Evolutionary conservation across 2,113 vertebrate genomes (phyloP).

Genomic region (Seriola rivoliana): DNA sequence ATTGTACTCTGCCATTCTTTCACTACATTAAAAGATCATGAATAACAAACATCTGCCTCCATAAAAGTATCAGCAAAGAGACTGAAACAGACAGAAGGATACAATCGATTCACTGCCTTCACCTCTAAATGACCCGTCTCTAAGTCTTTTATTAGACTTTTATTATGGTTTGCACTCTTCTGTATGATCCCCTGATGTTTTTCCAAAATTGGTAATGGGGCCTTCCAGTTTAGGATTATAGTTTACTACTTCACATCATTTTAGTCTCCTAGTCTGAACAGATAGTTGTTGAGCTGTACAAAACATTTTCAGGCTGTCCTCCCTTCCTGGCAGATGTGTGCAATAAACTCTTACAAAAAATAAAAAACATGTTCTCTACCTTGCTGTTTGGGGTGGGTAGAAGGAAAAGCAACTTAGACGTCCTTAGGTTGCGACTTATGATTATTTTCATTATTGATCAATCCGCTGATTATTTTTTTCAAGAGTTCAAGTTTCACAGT

Average conservation of each 20-base stretch:
- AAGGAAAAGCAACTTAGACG: background rate
- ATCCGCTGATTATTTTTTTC: no score
- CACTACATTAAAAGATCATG: conserved; percentile 5
- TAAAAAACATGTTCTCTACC: no score
- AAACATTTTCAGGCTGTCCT: background rate
- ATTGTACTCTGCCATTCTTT: background rate
- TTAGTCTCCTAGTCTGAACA: background rate
- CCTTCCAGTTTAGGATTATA: background rate
- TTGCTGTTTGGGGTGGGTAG: background rate
- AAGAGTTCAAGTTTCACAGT: background rate
- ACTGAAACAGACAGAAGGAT: conserved; percentile 1
- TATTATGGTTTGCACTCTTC: background rate
- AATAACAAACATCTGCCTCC: background rate
- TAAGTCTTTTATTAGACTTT: background rate
- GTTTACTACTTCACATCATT: background rate
- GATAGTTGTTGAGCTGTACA: background rate
- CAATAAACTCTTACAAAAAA: no score
- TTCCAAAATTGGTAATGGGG: no score
- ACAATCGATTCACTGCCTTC: background rate
- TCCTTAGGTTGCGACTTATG: no score
- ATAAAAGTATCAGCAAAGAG: no score
- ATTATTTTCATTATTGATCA: no score
- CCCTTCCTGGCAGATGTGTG: no score
- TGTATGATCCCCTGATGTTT: background rate
- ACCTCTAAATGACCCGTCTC: background rate